phyloP scores from a whole-genome alignment of 2,888 invertebrate species.

The Deilephila porcellus region DNA sequence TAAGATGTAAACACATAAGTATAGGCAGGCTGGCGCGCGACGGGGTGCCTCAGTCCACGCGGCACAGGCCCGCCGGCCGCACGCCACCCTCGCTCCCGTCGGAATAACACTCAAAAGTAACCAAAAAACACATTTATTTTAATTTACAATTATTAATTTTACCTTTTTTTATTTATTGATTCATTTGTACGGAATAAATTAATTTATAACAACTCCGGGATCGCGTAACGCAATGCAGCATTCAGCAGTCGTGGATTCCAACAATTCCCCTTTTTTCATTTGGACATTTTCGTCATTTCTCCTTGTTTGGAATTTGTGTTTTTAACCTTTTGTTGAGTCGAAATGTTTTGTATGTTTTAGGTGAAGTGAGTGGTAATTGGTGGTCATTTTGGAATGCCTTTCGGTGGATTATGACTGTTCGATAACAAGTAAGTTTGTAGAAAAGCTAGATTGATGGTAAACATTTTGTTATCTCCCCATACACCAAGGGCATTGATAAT shows the following conservation, averaged over 20 bases:
- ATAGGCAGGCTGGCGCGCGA: constrained; percentile 62
- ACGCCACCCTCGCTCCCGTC: constrained; percentile 46
- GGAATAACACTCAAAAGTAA: constrained; percentile 27
- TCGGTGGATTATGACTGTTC: constrained; percentile 28
- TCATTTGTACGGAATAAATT: background rate
- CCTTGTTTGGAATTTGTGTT: background rate
- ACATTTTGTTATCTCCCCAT: too few species aligned
- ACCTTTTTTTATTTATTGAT: background rate
- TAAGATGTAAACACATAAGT: constrained; percentile 82
- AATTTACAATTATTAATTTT: background rate
- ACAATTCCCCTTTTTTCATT: constrained; percentile 19
- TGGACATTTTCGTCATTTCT: background rate
- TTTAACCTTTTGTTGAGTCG: background rate
- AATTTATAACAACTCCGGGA: background rate
- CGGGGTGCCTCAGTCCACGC: constrained; percentile 69
- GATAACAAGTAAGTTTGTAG: constrained; percentile 32
- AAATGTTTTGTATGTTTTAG: constrained; percentile 31
- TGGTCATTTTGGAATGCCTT: constrained; percentile 40
- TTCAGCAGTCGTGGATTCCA: constrained; percentile 11
- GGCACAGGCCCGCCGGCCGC: constrained; percentile 68
- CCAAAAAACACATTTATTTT: constrained; percentile 2
- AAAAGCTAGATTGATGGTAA: background rate
- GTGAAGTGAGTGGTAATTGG: constrained; percentile 32
- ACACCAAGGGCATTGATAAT: too few species aligned
- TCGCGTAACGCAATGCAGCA: constrained; percentile 16